A percentile compares a stretch with the other conserved stretches of the same genome.
Evolutionary conservation across 2,113 vertebrate species (phyloP).

Genomic region (Triplophysa tibetana): DNA sequence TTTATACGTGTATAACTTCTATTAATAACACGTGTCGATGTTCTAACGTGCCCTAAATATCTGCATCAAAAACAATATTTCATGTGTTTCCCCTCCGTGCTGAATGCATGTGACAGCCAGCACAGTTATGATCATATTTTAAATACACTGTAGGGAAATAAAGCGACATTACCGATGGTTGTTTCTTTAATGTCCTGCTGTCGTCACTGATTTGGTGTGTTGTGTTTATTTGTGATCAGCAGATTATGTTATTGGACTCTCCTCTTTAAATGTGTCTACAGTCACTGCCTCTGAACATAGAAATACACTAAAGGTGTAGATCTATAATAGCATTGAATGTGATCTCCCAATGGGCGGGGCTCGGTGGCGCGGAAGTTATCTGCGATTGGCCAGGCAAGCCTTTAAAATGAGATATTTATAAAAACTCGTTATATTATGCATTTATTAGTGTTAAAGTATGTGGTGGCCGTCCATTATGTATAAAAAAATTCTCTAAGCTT

Average conservation of each 20-base stretch:
- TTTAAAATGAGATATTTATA: neutral
- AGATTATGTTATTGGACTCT: slow-evolving; percentile 2
- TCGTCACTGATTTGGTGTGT: slow-evolving; percentile 20
- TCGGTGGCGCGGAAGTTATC: neutral
- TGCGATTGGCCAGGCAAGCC: neutral
- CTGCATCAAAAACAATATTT: slow-evolving; percentile 5
- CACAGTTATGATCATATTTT: neutral
- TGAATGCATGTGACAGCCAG: slow-evolving; percentile 25
- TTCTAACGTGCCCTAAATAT: neutral
- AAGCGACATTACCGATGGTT: neutral
- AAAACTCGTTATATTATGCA: neutral
- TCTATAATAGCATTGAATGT: neutral
- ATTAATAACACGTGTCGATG: neutral
- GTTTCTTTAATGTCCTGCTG: neutral
- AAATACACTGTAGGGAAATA: neutral
- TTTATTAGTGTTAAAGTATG: too few species aligned
- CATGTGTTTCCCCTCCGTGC: neutral
- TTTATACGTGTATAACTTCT: neutral
- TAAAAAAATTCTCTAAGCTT: too few species aligned
- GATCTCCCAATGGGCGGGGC: neutral
- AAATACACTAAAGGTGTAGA: neutral
- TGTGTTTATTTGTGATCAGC: neutral
- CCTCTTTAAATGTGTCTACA: slow-evolving; percentile 37
- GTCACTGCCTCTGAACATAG: slow-evolving; percentile 8
- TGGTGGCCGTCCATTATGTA: too few species aligned